Evolutionary conservation across 2,888 invertebrate species (phyloP).

Genomic region (Machimus rusticus): DNA sequence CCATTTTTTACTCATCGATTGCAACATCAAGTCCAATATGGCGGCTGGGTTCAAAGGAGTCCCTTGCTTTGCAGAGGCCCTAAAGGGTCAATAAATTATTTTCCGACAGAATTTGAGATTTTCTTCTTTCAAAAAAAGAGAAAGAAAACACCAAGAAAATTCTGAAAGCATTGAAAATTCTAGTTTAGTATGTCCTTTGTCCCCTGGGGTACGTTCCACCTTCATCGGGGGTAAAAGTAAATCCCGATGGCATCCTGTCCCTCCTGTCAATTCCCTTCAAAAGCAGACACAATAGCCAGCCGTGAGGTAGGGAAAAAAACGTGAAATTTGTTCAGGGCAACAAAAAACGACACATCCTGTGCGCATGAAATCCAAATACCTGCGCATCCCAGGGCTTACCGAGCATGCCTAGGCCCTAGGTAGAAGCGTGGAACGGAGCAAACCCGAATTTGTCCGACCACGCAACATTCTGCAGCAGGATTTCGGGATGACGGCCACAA

Average conservation of each 20-base stretch:
- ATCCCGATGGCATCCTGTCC: not conserved
- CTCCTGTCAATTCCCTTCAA: conserved; percentile 32
- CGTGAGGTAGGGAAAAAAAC: not conserved
- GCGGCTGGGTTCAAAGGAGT: not conserved
- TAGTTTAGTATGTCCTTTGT: conserved; percentile 14
- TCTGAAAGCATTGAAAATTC: not conserved
- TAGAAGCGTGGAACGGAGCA: not conserved
- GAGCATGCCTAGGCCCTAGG: not conserved
- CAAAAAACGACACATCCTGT: conserved; percentile 28
- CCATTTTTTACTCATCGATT: not conserved
- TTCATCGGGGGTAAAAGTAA: conserved; percentile 12
- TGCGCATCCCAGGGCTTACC: not conserved
- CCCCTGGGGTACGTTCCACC: conserved; percentile 13
- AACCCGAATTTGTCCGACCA: not conserved
- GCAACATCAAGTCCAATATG: not conserved
- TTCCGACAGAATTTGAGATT: not conserved
- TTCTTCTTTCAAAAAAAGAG: not conserved
- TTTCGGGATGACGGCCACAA: not conserved
- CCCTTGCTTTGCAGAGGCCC: not conserved
- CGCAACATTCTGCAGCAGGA: not conserved
- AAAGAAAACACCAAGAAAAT: not conserved
- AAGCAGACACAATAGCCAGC: conserved; percentile 4
- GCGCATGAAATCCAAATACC: conserved; percentile 26
- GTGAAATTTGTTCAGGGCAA: not conserved
- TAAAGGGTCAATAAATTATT: conserved; percentile 24